Evolutionary conservation across 2,888 invertebrate species (phyloP).

Genomic region (Ectemnius continuus): DNA sequence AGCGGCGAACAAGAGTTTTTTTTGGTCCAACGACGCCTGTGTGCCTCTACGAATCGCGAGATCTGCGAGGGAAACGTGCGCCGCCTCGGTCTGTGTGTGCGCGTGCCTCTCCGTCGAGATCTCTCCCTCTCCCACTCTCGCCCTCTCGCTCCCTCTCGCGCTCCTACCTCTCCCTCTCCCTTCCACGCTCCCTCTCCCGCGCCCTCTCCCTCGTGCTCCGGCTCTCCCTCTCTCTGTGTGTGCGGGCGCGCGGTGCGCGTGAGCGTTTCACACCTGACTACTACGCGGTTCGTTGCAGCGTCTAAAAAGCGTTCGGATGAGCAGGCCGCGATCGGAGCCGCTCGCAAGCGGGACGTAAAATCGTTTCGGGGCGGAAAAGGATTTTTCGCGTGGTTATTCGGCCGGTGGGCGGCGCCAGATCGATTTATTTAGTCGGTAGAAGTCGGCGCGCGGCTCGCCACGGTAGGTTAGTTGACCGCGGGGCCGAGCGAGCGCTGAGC

Average conservation of each 20-base stretch:
- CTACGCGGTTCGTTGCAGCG: constrained; percentile 69
- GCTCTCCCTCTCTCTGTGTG: constrained; percentile 10
- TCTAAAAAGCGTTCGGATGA: constrained; percentile 37
- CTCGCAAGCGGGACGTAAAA: constrained; percentile 32
- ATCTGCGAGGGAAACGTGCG: constrained; percentile 66
- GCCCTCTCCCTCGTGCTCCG: constrained; percentile 32
- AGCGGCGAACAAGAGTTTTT: constrained; percentile 47
- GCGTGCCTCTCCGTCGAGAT: constrained; percentile 10
- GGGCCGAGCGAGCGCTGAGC: constrained; percentile 78
- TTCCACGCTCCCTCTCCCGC: constrained; percentile 16
- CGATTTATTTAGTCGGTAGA: constrained; percentile 65
- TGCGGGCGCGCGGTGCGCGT: constrained; percentile 62
- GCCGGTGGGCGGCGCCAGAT: constrained; percentile 37
- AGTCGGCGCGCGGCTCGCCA: constrained; percentile 66
- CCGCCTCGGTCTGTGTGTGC: constrained; percentile 53
- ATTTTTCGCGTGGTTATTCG: constrained; percentile 49
- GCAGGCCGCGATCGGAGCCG: background rate
- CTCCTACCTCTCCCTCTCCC: constrained; percentile 1
- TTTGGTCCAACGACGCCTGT: constrained; percentile 60
- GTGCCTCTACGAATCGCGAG: constrained; percentile 61
- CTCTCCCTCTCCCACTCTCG: background rate
- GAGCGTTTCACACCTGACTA: constrained; percentile 77
- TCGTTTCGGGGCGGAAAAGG: constrained; percentile 25
- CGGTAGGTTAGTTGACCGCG: constrained; percentile 78
- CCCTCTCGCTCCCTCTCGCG: constrained; percentile 3